Evolutionary conservation across 2,888 invertebrate genomes (phyloP).

Genomic region (Agriopis marginaria): DNA sequence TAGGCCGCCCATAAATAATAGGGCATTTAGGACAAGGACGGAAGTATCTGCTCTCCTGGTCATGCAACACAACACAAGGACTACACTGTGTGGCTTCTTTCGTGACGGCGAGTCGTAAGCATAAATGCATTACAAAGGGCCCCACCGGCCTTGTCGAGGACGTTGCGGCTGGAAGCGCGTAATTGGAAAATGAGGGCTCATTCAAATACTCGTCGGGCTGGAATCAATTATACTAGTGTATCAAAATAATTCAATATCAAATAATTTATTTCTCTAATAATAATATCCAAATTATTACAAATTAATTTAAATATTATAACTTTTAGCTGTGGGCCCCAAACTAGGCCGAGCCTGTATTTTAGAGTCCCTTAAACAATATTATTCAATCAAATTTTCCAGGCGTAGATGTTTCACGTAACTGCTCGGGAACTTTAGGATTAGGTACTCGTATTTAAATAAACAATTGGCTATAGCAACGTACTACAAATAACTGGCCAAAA

Average conservation of each 20-base stretch:
- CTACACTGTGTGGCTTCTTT: conserved; percentile 18
- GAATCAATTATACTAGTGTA: neutral
- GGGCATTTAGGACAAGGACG: conserved; percentile 36
- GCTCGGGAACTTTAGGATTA: neutral
- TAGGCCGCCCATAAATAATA: conserved; percentile 37
- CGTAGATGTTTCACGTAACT: neutral
- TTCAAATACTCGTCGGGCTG: neutral
- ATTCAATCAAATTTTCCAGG: neutral
- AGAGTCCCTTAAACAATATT: too few relatives aligned
- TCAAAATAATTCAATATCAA: too few relatives aligned
- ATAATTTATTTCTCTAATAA: too few relatives aligned
- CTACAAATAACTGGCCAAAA: too few relatives aligned
- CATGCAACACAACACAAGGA: conserved; percentile 29
- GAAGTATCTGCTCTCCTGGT: conserved; percentile 26
- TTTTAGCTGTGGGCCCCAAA: too few relatives aligned
- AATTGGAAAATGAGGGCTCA: conserved; percentile 28
- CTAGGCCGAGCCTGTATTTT: too few relatives aligned
- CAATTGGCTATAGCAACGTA: too few relatives aligned
- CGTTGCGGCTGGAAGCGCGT: conserved; percentile 9
- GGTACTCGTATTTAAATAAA: too few relatives aligned
- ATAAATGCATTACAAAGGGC: conserved; percentile 35
- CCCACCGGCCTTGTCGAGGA: conserved; percentile 25
- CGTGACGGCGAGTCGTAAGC: conserved; percentile 39
- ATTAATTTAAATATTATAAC: too few relatives aligned
- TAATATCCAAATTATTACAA: too few relatives aligned